Conservation (phyloP, 1,140 invertebrate genomes). For the Olivierus martensii region DNA sequence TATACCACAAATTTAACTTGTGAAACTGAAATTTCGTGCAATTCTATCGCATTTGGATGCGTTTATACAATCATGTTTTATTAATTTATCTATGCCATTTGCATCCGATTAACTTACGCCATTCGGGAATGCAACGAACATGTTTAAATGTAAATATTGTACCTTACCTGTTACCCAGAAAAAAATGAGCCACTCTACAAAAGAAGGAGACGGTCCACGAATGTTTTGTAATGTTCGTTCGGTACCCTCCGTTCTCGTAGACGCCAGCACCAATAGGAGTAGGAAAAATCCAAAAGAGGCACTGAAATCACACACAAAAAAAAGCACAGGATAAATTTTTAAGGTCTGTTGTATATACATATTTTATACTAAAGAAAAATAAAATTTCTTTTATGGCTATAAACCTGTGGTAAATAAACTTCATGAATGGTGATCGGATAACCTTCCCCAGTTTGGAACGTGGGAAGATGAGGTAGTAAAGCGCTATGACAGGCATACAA, state of each 20-base stretch:
- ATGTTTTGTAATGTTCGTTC: slow-evolving; percentile 24
- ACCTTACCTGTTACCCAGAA: slow-evolving; percentile 38
- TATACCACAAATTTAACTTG: too few relatives aligned
- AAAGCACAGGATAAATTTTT: neutral
- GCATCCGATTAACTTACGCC: too few relatives aligned
- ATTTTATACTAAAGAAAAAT: too few relatives aligned
- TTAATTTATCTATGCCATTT: too few relatives aligned
- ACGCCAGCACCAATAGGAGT: slow-evolving; percentile 31
- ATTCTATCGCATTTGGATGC: too few relatives aligned
- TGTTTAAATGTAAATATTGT: too few relatives aligned
- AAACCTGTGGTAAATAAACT: slow-evolving; percentile 41
- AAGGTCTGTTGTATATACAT: too few relatives aligned
- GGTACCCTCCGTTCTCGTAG: slow-evolving; percentile 26
- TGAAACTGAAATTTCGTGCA: too few relatives aligned
- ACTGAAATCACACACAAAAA: slow-evolving; percentile 20
- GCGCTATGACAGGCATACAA: slow-evolving; percentile 34
- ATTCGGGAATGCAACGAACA: too few relatives aligned
- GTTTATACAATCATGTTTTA: too few relatives aligned
- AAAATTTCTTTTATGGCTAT: neutral
- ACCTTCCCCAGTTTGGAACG: slow-evolving; percentile 35
- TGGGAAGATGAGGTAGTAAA: slow-evolving; percentile 38
- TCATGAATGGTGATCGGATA: slow-evolving; percentile 41
- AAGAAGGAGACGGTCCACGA: slow-evolving; percentile 36
- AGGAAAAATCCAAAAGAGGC: slow-evolving; percentile 38
- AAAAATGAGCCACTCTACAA: slow-evolving; percentile 38